phyloP scores from a whole-genome alignment of 2,797 vertebrate species.

The Dendrocincla tyrannina region DNA sequence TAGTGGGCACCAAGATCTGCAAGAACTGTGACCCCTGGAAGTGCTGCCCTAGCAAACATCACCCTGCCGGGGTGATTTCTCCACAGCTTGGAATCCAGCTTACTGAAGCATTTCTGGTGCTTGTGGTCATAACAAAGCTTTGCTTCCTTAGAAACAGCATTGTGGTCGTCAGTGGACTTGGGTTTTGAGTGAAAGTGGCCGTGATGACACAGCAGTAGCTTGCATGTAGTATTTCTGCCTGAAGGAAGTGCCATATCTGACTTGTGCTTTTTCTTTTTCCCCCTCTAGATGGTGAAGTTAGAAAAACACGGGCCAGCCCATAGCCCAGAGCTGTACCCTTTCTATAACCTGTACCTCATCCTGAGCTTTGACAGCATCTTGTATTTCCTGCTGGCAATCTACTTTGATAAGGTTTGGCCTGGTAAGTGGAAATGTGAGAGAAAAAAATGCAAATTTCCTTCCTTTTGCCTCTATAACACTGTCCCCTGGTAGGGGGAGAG shows the following conservation, averaged over 20 bases:
- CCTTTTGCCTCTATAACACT: neutral
- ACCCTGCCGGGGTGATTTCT: neutral
- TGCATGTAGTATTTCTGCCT: fast-evolving
- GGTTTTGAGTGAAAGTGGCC: neutral
- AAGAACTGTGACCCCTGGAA: neutral
- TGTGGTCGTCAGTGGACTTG: fast-evolving
- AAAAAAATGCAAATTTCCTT: neutral
- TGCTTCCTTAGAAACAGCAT: neutral
- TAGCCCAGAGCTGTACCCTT: conserved; percentile 75
- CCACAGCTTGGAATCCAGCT: neutral
- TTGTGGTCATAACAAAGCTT: neutral
- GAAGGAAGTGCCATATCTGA: neutral
- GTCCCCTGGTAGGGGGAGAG: neutral
- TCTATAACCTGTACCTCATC: conserved; percentile 79
- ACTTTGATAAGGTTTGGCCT: conserved; percentile 91
- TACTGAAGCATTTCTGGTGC: neutral
- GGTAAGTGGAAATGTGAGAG: conserved; percentile 75
- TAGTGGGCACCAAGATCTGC: neutral
- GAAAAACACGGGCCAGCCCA: conserved; percentile 80
- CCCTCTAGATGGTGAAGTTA: conserved; percentile 81
- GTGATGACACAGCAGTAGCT: neutral
- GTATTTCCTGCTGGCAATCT: conserved; percentile 87
- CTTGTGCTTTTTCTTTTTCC: neutral
- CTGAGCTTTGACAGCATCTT: conserved; percentile 85
- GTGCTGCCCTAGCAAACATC: neutral